phyloP scores from a whole-genome alignment of 2,113 vertebrate genomes.

The Oryzias curvinotus region DNA sequence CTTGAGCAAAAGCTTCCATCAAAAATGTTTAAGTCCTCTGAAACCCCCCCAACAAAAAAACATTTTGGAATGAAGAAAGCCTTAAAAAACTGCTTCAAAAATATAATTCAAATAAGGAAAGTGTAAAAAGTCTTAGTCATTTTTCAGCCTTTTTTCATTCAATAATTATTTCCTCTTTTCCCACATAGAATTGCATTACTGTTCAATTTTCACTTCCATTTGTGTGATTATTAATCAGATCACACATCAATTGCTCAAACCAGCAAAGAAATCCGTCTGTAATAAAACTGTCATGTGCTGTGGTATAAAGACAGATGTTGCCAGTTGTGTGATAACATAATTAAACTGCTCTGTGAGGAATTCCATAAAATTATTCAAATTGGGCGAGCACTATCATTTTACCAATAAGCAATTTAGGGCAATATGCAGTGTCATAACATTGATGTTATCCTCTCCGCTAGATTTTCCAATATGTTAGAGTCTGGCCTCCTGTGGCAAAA shows the following conservation, averaged over 20 bases:
- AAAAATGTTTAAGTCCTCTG: constrained; percentile 53
- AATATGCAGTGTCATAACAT: constrained; percentile 84
- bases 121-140: neutral
- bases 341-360: constrained; percentile 84
- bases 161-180: constrained; percentile 68
- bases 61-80: constrained; percentile 31
- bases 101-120: constrained; percentile 48
- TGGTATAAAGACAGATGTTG: constrained; percentile 87
- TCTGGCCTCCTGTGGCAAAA: constrained; percentile 63
- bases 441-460: constrained; percentile 76
- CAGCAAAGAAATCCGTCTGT: constrained; percentile 84
- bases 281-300: constrained; percentile 89
- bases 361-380: constrained; percentile 87
- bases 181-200: constrained; percentile 69
- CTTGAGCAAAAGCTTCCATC: constrained; percentile 43
- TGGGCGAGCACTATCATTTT: constrained; percentile 86
- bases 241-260: constrained; percentile 84
- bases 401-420: constrained; percentile 85
- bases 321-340: constrained; percentile 87
- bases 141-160: constrained; percentile 50
- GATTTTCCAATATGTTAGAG: constrained; percentile 80
- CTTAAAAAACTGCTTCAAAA: constrained; percentile 36
- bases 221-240: constrained; percentile 84
- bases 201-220: constrained; percentile 83
- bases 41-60: constrained; percentile 37